Evolutionary conservation across 2,113 vertebrate genomes (phyloP).

Genomic region (Corvus cornix): DNA sequence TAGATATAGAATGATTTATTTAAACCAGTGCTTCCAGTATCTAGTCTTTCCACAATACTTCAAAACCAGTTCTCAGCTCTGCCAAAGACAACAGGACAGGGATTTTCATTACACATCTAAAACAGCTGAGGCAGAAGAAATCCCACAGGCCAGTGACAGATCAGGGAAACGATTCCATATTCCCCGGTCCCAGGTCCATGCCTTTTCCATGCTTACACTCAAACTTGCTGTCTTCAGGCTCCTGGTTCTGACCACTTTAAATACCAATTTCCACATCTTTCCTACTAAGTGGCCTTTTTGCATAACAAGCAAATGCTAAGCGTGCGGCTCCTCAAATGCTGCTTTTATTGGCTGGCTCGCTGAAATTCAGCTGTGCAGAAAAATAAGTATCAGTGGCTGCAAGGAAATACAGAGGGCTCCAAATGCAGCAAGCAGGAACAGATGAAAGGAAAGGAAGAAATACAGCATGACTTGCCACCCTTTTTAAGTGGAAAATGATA

Average conservation of each 20-base stretch:
- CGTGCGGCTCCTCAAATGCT: neutral
- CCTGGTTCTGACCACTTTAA: neutral
- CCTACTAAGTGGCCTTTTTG: neutral
- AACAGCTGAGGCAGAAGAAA: neutral
- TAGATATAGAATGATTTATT: neutral
- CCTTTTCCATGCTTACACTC: neutral
- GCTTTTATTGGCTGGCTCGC: neutral
- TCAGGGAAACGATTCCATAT: neutral
- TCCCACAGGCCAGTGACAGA: neutral
- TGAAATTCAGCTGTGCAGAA: neutral
- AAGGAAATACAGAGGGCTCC: neutral
- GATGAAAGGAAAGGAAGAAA: neutral
- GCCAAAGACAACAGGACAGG: neutral
- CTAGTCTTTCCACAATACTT: neutral
- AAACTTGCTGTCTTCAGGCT: neutral
- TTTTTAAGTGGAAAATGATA: neutral
- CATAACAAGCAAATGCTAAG: neutral
- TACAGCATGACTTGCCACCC: neutral
- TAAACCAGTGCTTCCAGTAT: neutral
- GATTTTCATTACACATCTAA: neutral
- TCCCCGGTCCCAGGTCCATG: neutral
- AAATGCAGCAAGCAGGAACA: neutral
- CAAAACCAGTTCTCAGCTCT: neutral
- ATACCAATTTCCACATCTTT: neutral
- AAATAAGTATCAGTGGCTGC: neutral